These are phyloP conservation scores for Muscicapa striata DNA, from an alignment of 2,797 vertebrate species.

Conservation along the genomic window DNA sequence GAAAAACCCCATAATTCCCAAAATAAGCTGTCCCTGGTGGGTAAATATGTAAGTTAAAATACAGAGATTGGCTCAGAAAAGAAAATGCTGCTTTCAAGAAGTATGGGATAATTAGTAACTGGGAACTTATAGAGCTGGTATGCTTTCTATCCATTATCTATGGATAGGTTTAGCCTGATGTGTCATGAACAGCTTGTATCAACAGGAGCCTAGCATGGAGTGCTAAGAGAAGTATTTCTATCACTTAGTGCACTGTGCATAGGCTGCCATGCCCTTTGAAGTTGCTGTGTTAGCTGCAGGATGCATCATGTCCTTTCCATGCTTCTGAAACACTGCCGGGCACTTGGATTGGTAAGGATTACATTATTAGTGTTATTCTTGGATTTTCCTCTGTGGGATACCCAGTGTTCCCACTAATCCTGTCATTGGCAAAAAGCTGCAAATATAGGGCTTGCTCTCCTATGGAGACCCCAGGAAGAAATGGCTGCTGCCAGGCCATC, in stretches of 20 bases:
- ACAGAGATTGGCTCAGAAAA: neutral
- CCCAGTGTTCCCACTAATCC: neutral
- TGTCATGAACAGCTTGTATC: constrained; percentile 24
- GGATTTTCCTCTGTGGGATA: neutral
- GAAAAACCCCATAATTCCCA: neutral
- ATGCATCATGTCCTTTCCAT: neutral
- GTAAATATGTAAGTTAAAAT: neutral
- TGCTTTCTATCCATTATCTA: neutral
- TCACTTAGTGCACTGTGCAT: neutral
- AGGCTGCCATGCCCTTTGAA: neutral
- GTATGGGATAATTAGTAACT: neutral
- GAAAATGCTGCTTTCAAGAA: neutral
- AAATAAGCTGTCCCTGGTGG: neutral
- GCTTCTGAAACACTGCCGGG: neutral
- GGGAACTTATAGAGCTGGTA: neutral
- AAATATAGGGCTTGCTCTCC: neutral
- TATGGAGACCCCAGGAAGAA: neutral
- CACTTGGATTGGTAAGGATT: neutral
- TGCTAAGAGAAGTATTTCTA: constrained; percentile 16
- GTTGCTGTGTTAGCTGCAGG: neutral
- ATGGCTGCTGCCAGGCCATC: neutral
- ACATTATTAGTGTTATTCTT: neutral
- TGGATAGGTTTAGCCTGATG: neutral
- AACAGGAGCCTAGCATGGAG: neutral
- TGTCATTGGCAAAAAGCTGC: neutral